Evolutionary conservation across 2,797 vertebrate genomes (phyloP).

Genomic region (Lacerta viridis): DNA sequence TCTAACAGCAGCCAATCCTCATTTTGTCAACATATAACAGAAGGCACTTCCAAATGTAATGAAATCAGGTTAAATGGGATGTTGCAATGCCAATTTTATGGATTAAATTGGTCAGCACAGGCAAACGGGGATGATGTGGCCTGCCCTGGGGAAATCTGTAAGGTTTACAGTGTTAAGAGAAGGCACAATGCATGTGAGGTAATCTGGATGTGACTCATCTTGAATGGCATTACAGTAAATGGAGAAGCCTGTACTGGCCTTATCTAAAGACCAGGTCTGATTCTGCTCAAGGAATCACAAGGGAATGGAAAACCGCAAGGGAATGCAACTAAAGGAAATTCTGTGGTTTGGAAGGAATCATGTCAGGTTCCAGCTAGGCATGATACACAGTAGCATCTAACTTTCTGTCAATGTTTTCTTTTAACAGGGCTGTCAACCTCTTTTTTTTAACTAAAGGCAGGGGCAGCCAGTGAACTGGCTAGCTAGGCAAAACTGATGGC

Average conservation of each 20-base stretch:
- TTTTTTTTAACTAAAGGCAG: background rate
- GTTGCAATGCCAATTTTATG: background rate
- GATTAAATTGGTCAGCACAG: background rate
- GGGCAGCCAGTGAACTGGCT: background rate
- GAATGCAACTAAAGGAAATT: background rate
- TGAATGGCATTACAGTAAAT: background rate
- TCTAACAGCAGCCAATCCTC: background rate
- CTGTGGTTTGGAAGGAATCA: background rate
- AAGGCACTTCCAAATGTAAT: background rate
- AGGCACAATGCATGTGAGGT: background rate
- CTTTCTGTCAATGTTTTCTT: background rate
- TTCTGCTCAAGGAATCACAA: rapidly evolving
- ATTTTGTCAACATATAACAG: background rate
- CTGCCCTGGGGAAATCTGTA: background rate
- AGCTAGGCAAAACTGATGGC: background rate
- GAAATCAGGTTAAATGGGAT: background rate
- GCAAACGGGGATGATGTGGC: background rate
- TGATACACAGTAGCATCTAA: background rate
- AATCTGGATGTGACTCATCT: background rate
- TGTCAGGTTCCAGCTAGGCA: background rate
- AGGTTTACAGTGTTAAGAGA: background rate
- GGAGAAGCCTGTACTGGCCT: background rate
- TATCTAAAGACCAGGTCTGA: background rate
- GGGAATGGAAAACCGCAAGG: background rate
- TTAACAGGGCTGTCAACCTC: background rate